A percentile compares a stretch with the other conserved stretches of the same genome.
phyloP scores from a whole-genome alignment of 1,140 invertebrate species.

The Lepidurus packardi region DNA sequence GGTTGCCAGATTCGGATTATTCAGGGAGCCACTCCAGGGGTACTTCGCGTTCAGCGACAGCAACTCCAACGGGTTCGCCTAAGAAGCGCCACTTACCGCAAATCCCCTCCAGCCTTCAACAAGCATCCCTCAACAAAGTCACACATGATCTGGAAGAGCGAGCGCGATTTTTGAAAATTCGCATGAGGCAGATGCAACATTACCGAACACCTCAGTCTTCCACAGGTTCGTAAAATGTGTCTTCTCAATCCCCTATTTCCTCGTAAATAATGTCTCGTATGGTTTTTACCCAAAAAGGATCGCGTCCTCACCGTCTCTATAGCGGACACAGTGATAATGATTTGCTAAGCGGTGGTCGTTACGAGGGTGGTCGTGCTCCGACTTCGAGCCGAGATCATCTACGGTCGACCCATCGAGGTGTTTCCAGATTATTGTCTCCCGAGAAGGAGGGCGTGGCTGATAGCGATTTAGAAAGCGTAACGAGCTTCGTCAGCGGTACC shows the following conservation, averaged over 20 bases:
- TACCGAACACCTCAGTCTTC: constrained; percentile 39
- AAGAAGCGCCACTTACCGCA: constrained; percentile 92
- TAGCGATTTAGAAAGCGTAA: constrained; percentile 80
- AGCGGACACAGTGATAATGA: constrained; percentile 76
- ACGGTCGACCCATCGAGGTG: constrained; percentile 39
- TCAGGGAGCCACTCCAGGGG: constrained; percentile 40
- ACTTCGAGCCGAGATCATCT: neutral
- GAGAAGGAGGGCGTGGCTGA: constrained; percentile 70
- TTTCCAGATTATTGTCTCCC: constrained; percentile 52
- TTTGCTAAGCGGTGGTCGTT: constrained; percentile 49
- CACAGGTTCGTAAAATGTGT: neutral
- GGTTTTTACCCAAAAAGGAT: neutral
- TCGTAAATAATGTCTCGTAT: neutral
- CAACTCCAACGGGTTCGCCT: constrained; percentile 87
- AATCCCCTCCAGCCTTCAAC: constrained; percentile 56
- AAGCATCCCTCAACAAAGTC: constrained; percentile 30
- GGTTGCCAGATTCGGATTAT: constrained; percentile 15
- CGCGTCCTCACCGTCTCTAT: constrained; percentile 40
- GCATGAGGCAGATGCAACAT: constrained; percentile 52
- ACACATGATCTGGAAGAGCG: constrained; percentile 75
- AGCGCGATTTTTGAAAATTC: constrained; percentile 61
- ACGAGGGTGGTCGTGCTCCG: constrained; percentile 24
- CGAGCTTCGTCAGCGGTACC: constrained; percentile 59
- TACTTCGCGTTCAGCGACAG: constrained; percentile 76
- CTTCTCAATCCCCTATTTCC: neutral